Conservation (phyloP, 2,113 vertebrate species). For the Psammodynastes pulverulentus region DNA sequence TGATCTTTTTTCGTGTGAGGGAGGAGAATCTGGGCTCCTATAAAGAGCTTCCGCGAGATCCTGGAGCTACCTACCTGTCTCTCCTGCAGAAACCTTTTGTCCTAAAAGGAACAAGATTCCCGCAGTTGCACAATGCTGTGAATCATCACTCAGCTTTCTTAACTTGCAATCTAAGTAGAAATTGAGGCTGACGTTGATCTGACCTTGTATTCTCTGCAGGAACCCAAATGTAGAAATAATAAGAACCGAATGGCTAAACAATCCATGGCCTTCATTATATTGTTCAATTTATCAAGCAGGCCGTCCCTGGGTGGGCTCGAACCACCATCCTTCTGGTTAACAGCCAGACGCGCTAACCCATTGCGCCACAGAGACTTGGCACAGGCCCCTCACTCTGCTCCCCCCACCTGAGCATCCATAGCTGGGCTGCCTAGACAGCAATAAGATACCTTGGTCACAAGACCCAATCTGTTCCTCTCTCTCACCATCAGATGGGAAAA, state of each 20-base stretch:
- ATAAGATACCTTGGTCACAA: not conserved
- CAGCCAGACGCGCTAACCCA: not conserved
- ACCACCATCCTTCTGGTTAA: not conserved
- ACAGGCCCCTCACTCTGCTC: accelerated
- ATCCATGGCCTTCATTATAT: not conserved
- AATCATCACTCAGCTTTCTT: too few species aligned
- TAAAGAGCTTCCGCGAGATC: not conserved
- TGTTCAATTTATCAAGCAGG: not conserved
- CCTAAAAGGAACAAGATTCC: not conserved
- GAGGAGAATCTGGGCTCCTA: not conserved
- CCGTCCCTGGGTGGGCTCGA: not conserved
- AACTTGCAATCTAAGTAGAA: too few species aligned
- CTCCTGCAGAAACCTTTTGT: not conserved
- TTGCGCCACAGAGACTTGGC: not conserved
- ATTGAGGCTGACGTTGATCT: too few species aligned
- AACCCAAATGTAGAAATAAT: too few species aligned
- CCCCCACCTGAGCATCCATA: not conserved
- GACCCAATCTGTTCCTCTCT: not conserved
- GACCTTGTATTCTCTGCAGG: too few species aligned
- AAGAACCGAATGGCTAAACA: not conserved
- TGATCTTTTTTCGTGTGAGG: too few species aligned
- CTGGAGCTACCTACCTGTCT: not conserved
- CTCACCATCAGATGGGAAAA: not conserved
- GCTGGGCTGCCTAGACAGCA: too few species aligned
- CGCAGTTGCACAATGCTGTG: too few species aligned